Base-by-base conservation (phyloP, 2,113 vertebrate species). In the Hydropotes inermis region DNA sequence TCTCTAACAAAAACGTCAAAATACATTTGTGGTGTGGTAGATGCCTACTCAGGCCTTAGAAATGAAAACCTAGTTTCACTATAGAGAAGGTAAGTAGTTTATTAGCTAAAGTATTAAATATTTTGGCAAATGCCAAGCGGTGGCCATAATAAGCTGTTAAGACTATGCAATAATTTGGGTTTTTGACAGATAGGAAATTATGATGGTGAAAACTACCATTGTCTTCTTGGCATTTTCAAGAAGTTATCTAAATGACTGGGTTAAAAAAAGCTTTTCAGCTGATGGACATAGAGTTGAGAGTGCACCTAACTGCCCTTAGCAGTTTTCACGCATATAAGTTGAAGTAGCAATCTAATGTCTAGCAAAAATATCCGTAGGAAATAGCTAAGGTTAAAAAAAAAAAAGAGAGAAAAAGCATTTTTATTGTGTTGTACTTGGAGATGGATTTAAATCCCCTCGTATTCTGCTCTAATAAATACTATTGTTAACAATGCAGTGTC, bases 1-100 rank as follows among this genome's bases (percentile, higher is more conserved):
- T 87, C 58, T 78, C 30, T 78, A 95, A 87, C 19, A 92, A 94
- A 60, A 81, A 94, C 25, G 55, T 67, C 79, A 93, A 55, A 97
- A 45, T 27, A 16, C n/a, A 79, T 64, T 94, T 95, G 27, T 89
- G 33, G 23, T 90, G 33, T 89, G 15, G 47, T 55, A 84, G 39
- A 61, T 64, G 3, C 16, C 17, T 83, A 58, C 47, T 74, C 12
- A 86, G 16, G 30, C 8, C 60, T 92, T 52, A 25, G 33, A 96
- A 89, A 93, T 89, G 6, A 74, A 93, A 89, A 70, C 19, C 43
- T 19, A 28, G 11, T 61, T 96, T 58, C 74, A 23, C n/a, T 90
- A 30, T n/a, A 60, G 4, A 81, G 15, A 54, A 61, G 47, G 67
- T 57, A 45, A 60, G 14, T 14, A 64, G 30, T 55, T 89, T 67